Percentiles rank a stretch among this genome's conserved stretches.
Evolutionary conservation across 1,140 invertebrate species (phyloP).

Genomic region (Drosophila fuyamai): DNA sequence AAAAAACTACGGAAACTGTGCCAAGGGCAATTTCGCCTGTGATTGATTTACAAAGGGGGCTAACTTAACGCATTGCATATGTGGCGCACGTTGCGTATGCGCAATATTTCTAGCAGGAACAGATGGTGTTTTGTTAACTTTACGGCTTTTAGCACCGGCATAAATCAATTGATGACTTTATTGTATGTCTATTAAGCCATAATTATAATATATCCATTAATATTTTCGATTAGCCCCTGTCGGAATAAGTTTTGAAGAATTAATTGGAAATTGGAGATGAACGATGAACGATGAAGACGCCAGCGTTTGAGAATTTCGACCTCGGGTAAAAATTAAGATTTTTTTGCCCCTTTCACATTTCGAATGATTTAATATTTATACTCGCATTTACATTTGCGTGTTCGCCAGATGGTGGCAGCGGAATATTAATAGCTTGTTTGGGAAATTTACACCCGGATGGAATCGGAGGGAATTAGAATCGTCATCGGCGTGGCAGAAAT

Average conservation of each 20-base stretch:
- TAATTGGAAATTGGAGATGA: constrained; percentile 62
- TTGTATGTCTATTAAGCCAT: constrained; percentile 69
- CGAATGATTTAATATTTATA: constrained; percentile 71
- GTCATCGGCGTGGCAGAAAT: constrained; percentile 28
- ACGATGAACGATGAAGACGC: constrained; percentile 46
- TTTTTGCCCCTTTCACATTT: constrained; percentile 34
- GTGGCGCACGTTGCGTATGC: constrained; percentile 64
- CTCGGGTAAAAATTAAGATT: constrained; percentile 20
- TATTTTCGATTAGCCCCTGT: constrained; percentile 67
- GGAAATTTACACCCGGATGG: constrained; percentile 79
- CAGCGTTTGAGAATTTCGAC: constrained; percentile 17
- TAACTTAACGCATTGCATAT: constrained; percentile 9
- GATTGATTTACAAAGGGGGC: constrained; percentile 75
- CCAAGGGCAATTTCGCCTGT: constrained; percentile 79
- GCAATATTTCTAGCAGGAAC: constrained; percentile 41
- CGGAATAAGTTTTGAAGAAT: constrained; percentile 57
- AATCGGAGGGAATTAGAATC: constrained; percentile 14
- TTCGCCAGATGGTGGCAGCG: constrained; percentile 19
- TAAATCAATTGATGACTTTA: constrained; percentile 53
- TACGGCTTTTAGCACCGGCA: constrained; percentile 7
- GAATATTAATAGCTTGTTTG: constrained; percentile 71
- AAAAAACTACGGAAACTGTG: constrained; percentile 45
- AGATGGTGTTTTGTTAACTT: constrained; percentile 18
- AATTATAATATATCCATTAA: constrained; percentile 75
- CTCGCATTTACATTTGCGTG: constrained; percentile 80